These are phyloP conservation scores for Epinephelus malabaricus DNA, from an alignment of 2,797 vertebrate species.

Conservation along the genomic window DNA sequence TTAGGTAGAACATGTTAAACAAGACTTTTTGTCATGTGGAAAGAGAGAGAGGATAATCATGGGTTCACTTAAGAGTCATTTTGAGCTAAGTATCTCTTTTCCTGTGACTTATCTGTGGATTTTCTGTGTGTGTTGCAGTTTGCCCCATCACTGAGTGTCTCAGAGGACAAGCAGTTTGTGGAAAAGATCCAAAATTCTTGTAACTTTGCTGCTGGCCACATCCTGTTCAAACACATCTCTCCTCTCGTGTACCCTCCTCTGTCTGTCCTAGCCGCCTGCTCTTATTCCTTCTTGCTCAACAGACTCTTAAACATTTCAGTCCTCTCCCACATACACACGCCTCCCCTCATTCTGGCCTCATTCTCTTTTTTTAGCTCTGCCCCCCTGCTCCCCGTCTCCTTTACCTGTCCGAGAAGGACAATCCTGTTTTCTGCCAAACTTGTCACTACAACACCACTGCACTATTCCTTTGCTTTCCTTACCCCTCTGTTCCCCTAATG, in stretches of 20 bases:
- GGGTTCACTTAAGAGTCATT: background rate
- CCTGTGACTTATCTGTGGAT: slow-evolving; percentile 21
- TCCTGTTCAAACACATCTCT: slow-evolving; percentile 58
- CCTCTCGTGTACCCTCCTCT: slow-evolving; percentile 19
- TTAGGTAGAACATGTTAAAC: background rate
- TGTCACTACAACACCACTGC: background rate
- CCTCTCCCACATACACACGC: slow-evolving; percentile 9
- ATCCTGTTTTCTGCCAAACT: slow-evolving; percentile 19
- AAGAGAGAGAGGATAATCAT: background rate
- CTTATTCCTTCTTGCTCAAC: slow-evolving; percentile 57
- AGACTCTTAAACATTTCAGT: slow-evolving; percentile 33
- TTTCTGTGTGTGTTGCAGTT: slow-evolving; percentile 67
- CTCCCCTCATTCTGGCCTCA: slow-evolving; percentile 44
- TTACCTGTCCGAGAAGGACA: slow-evolving; percentile 51
- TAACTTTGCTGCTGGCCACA: slow-evolving; percentile 47
- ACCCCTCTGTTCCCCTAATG: slow-evolving; percentile 83
- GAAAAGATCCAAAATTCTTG: slow-evolving; percentile 60
- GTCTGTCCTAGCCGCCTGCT: slow-evolving; percentile 29
- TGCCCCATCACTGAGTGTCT: slow-evolving; percentile 46
- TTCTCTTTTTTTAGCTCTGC: slow-evolving; percentile 15
- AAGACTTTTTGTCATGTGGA: background rate
- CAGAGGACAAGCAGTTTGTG: slow-evolving; percentile 52
- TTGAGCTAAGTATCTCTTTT: background rate
- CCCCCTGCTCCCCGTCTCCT: slow-evolving; percentile 14
- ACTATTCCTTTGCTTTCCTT: slow-evolving; percentile 31